A percentile compares a stretch with the other conserved stretches of the same genome.
Conservation (phyloP, 2,888 invertebrate genomes). For the Lasius platythorax region DNA sequence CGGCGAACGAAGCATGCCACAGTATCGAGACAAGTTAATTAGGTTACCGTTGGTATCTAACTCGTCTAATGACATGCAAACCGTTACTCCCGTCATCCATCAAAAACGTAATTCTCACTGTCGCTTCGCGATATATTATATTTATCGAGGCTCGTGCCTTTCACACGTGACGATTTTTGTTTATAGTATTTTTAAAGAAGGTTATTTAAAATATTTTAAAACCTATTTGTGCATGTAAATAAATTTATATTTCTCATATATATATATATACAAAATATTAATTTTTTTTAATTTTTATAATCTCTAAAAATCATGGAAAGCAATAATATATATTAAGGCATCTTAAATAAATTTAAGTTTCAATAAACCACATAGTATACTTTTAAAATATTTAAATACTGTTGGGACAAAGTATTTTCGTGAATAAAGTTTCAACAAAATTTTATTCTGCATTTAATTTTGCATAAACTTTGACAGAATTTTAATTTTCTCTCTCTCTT, state of each 20-base stretch:
- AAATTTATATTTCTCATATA: not conserved
- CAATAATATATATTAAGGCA: not conserved
- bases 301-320: not conserved
- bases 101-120: slow-evolving; percentile 52
- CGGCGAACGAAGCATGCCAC: slow-evolving; percentile 46
- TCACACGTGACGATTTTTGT: not conserved
- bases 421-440: slow-evolving; percentile 30
- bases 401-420: slow-evolving; percentile 9
- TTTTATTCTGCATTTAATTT: slow-evolving; percentile 38
- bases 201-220: not conserved
- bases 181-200: not conserved
- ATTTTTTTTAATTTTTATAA: not conserved
- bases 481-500: not conserved
- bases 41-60: slow-evolving; percentile 59
- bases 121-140: not conserved
- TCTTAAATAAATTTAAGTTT: slow-evolving; percentile 17
- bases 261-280: not conserved
- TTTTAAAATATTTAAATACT: slow-evolving; percentile 17
- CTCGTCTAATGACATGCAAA: slow-evolving; percentile 64
- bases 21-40: slow-evolving; percentile 72
- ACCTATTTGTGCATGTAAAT: not conserved
- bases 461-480: slow-evolving; percentile 7
- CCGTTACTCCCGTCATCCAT: slow-evolving; percentile 54
- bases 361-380: not conserved
- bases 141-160: not conserved